Base-by-base conservation (phyloP, 2,888 invertebrate genomes). In the Biston betularia region DNA sequence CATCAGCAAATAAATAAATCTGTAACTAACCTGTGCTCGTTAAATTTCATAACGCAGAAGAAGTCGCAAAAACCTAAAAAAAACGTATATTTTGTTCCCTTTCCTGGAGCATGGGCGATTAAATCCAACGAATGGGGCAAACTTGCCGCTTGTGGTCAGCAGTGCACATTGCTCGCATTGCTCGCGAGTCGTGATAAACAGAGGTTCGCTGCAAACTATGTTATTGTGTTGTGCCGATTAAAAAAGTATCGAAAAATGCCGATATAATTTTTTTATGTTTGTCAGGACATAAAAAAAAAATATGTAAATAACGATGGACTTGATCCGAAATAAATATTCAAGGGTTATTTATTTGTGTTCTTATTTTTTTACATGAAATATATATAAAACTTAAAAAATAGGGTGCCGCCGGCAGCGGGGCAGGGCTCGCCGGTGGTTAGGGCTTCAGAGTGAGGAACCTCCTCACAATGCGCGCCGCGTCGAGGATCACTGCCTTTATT, bases 91-190 rank as follows among this genome's bases (percentile, higher is more conserved):
- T 69, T 68, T 64, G 50, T 59, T 60, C 54, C 52, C 64, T 65
- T 64, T 57, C 49, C 61, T 54, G 58, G 15, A 72, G 58, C 67
- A 75, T 64, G 69, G 71, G 56, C 81, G 75, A 78, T 82, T 82
- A 80, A 82, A 79, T 76, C 69, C 65, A 57, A 71, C 59, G 71
- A 79, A 80, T 78, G 70, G 80, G 71, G 70, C 66, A 73, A 79
- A 78, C 74, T 79, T 71, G 65, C 78, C 67, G 72, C 70, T 74
- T 79, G 81, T 56, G 79, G 80, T 79, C 78, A 73, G 68, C 59
- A 62, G 70, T 63, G 75, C 75, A 73, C 74, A 73, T 71, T 75
- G 74, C 65, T 69, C 74, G 74, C 72, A 70, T 70, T 63, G 74
- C 75, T 65, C 69, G 53, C 24, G 50, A 56, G 45, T 58, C 69